Percentiles rank a stretch among this genome's conserved stretches.
Conservation (phyloP, 2,797 vertebrate species). For the Trematomus bernacchii region DNA sequence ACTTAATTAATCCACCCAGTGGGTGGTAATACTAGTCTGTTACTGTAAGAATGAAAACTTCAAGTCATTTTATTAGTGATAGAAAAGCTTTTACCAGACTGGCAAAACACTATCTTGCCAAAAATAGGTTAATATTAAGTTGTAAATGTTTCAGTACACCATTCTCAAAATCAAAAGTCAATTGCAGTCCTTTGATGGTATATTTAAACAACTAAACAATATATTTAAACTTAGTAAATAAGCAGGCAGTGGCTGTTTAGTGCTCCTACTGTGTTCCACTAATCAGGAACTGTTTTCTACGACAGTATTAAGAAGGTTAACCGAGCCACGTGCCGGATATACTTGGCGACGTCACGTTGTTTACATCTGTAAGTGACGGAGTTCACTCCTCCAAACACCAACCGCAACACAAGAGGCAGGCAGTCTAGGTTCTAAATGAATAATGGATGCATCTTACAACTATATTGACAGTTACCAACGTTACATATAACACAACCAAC, state of each 20-base stretch:
- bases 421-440: neutral
- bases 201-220: neutral
- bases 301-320: conserved; percentile 39
- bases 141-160: conserved; percentile 9
- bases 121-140: conserved; percentile 15
- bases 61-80: neutral
- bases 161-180: conserved; percentile 31
- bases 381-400: conserved; percentile 38
- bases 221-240: neutral
- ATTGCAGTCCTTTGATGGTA: neutral
- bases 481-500: neutral
- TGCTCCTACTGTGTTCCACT: neutral
- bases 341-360: conserved; percentile 81
- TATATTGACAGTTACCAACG: neutral
- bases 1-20: neutral
- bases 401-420: conserved; percentile 7
- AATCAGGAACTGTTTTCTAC: conserved; percentile 7
- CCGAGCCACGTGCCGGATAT: conserved; percentile 71
- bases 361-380: conserved; percentile 79
- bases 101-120: neutral
- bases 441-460: conserved; percentile 4
- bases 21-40: neutral
- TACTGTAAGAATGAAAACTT: neutral
- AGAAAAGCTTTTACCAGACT: neutral
- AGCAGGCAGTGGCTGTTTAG: neutral